Conservation (phyloP, 2,888 invertebrate species). For the Ennomos quercinarius region DNA sequence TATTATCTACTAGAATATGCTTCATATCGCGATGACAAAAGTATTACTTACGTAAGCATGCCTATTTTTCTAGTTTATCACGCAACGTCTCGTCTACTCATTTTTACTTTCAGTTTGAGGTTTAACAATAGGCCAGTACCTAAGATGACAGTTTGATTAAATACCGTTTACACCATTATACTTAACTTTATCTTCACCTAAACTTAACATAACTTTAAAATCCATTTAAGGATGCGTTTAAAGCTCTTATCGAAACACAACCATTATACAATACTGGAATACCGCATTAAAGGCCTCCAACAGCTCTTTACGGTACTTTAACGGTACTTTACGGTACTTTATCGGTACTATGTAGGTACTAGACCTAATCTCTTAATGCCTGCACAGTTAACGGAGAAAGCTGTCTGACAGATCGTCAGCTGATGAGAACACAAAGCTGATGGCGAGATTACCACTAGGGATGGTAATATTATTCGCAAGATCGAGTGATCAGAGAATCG, state of each 20-base stretch:
- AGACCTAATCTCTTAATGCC: constrained; percentile 28
- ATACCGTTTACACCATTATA: too few relatives aligned
- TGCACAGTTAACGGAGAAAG: constrained; percentile 26
- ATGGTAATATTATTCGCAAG: too few relatives aligned
- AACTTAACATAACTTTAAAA: constrained; percentile 13
- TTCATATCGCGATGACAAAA: too few relatives aligned
- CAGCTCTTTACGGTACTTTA: neutral
- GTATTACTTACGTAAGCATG: too few relatives aligned
- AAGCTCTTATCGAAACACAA: constrained; percentile 24
- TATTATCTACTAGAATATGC: too few relatives aligned
- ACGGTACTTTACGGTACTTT: too few relatives aligned
- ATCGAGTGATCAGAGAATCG: too few relatives aligned
- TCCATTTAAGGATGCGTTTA: constrained; percentile 27
- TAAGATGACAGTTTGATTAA: too few relatives aligned
- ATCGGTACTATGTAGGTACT: constrained; percentile 15
- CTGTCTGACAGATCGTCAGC: constrained; percentile 19
- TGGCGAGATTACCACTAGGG: constrained; percentile 2
- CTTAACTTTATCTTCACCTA: neutral
- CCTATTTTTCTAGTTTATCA: too few relatives aligned
- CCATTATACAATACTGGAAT: constrained; percentile 22
- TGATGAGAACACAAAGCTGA: constrained; percentile 32
- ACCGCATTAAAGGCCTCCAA: constrained; percentile 22
- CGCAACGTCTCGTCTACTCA: too few relatives aligned
- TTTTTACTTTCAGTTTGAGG: too few relatives aligned
- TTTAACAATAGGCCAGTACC: too few relatives aligned